Percentiles rank a stretch among this genome's conserved stretches.
Conservation (phyloP, 2,888 invertebrate genomes). For the Latrodectus hesperus region DNA sequence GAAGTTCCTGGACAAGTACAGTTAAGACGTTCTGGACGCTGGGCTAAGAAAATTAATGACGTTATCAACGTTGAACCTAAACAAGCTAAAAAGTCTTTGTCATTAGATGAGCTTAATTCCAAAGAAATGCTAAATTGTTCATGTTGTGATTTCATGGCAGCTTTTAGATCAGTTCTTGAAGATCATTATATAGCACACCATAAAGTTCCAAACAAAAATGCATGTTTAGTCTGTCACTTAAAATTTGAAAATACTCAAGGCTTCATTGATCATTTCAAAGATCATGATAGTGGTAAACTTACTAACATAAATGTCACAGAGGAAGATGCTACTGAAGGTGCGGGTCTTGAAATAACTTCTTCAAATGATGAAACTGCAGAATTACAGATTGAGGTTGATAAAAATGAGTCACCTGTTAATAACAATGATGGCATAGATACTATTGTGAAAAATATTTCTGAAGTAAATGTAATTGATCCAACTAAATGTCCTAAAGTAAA, state of each 20-base stretch:
- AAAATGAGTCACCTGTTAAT: background rate
- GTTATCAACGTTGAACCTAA: slow-evolving; percentile 31
- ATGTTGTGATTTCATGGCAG: slow-evolving; percentile 58
- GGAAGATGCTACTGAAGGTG: background rate
- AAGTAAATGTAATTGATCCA: slow-evolving; percentile 15
- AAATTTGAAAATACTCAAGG: slow-evolving; percentile 53
- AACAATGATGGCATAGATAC: background rate
- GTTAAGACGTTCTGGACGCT: slow-evolving; percentile 59
- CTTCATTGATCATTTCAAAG: slow-evolving; percentile 56
- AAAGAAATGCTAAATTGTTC: slow-evolving; percentile 51
- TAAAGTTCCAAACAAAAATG: slow-evolving; percentile 53
- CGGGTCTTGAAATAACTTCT: background rate
- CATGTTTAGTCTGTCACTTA: slow-evolving; percentile 52
- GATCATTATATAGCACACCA: slow-evolving; percentile 63
- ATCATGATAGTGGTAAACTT: slow-evolving; percentile 45
- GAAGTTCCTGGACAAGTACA: slow-evolving; percentile 10
- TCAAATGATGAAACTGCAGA: background rate
- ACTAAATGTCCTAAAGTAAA: slow-evolving; percentile 1
- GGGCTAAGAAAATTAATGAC: slow-evolving; percentile 55
- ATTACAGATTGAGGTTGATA: background rate
- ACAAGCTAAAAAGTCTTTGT: slow-evolving; percentile 3
- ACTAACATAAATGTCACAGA: background rate
- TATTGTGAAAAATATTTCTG: slow-evolving; percentile 19
- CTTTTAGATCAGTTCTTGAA: slow-evolving; percentile 49
- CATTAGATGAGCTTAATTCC: background rate